Base-by-base conservation (phyloP, 2,797 vertebrate species). In the Hipposideros larvatus region DNA sequence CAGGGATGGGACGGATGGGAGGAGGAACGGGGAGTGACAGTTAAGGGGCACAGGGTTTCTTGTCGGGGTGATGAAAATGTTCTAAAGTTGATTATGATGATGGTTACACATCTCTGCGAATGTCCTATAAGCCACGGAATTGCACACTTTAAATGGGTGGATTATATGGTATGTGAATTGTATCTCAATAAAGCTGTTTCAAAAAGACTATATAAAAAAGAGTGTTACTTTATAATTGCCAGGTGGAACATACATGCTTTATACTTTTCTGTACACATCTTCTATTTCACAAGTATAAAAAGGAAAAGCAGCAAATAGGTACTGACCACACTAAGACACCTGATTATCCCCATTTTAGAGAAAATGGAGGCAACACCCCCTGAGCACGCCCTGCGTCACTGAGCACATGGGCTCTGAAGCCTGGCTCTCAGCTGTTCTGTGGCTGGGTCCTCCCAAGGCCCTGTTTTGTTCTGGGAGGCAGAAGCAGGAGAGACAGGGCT, bases 361-460 rank as follows among this genome's bases (percentile, higher is more conserved):
- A 66, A 71, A 70, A 57, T 24, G 2, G 28, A 85, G 59, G 80
- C 37, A 55, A 28, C 11, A 34, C 2, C 43, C 19, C 11, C 19
- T 6, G 3, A 34, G 22, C 15, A 8, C 0, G 16, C 55, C 41
- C 34, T 34, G 14, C n/a, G 51, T 24, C 48, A 74, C 2, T 16
- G 24, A 66, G n/a, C 41, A 4, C 15, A 51, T 61, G 41, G 11
- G 14, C 61, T 51, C 6, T 0, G 34, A 15, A 90, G 71, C 26
- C 0, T 0, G 11, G 63, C 51, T 77, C 73, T 31, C 15, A 37
- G n/a, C 13, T 15, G 5, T 28, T 22, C 15, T 1, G 4, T 3
- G 11, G 43, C 43, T 11, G 71, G 10, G 68, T 48, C n/a, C 26
- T 68, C 61, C 61, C 6, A 0, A n/a, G 19, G 21, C 18, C 63